Evolutionary conservation across 1,140 invertebrate species (phyloP).

Genomic region (Zaprionus gabonicus): DNA sequence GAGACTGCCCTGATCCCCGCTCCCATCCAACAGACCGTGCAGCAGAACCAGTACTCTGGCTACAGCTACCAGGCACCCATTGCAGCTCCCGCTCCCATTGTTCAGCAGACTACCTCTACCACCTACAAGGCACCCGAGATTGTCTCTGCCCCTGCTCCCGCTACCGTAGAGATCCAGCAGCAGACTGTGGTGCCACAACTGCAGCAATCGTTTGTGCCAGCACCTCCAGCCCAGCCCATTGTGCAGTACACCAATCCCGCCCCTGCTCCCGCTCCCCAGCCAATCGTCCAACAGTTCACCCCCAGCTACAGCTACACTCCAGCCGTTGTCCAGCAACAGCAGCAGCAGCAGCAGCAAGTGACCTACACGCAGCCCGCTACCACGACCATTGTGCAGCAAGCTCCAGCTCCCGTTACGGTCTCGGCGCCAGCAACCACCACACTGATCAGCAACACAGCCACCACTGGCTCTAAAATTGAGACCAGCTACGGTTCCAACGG

Average conservation of each 20-base stretch:
- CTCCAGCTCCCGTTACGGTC: background rate
- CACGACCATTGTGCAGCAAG: constrained; percentile 11
- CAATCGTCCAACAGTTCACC: constrained; percentile 38
- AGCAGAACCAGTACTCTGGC: constrained; percentile 39
- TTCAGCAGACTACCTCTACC: constrained; percentile 21
- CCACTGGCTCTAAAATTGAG: constrained; percentile 32
- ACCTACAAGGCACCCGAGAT: constrained; percentile 28
- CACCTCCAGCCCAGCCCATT: constrained; percentile 20
- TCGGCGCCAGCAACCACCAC: constrained; percentile 17
- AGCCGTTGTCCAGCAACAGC: constrained; percentile 12
- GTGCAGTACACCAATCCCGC: constrained; percentile 29
- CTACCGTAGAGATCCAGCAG: constrained; percentile 41
- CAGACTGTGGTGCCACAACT: constrained; percentile 29
- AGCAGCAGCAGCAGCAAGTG: constrained; percentile 32
- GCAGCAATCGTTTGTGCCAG: constrained; percentile 62
- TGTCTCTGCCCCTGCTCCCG: constrained; percentile 38
- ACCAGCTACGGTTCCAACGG: constrained; percentile 68
- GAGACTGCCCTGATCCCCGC: constrained; percentile 24
- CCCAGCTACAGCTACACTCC: constrained; percentile 35
- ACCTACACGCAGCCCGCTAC: constrained; percentile 44
- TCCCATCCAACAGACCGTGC: constrained; percentile 21
- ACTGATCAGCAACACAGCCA: background rate
- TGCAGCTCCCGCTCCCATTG: constrained; percentile 14
- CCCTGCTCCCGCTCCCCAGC: constrained; percentile 35
- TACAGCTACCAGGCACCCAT: constrained; percentile 47